Evolutionary conservation across 2,113 vertebrate genomes (phyloP), one percentile per base, ranked within the genome.

Genomic region (Trichechus manatus): DNA sequence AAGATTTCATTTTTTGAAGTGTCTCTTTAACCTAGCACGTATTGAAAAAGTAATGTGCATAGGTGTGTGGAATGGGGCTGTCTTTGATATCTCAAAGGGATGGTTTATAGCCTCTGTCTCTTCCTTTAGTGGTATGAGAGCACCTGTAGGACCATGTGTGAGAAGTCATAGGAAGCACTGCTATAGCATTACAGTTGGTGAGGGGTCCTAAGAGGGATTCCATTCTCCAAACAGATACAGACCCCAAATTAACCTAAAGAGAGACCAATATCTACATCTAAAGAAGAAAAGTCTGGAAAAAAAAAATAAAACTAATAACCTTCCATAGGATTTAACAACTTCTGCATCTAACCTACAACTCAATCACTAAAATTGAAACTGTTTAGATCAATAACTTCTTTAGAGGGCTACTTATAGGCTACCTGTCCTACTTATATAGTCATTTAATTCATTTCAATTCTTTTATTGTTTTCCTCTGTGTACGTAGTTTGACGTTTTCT

Each of bases 1-100:
- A 89, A 77, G 1, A 39, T 70, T 79, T 86, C 5, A 70, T 42
- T 50, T 93, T 94, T 72, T 91, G 19, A 97, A 95, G 15, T 74
- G 6, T 91, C 8, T n/a, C 36, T 70, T 95, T 87, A 85, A 66
- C 39, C 23, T 77, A 95, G 64, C 6, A 59, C 25, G 72, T 44
- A 79, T 19, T 94, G 23, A 92, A 94, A 96, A 82, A 56, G 33
- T 63, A 86, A 94, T 66, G 36, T 9, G 31, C 6, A 77, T 23
- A 83, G 31, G 31, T 91, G 9, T 74, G 29, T 80, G 11, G 31
- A 92, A 81, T 39, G 7, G 70, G 9, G 6, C 31, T 88, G 7
- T 79, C 39, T 88, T 66, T 68, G 29, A 72, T 9, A 82, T 27
- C 11, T 64, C 13, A 82, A 47, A 93, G 11, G 33, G 36, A 75